These are phyloP conservation scores for Triplophysa siluroides DNA, from an alignment of 2,113 vertebrate genomes.

Conservation along the genomic window DNA sequence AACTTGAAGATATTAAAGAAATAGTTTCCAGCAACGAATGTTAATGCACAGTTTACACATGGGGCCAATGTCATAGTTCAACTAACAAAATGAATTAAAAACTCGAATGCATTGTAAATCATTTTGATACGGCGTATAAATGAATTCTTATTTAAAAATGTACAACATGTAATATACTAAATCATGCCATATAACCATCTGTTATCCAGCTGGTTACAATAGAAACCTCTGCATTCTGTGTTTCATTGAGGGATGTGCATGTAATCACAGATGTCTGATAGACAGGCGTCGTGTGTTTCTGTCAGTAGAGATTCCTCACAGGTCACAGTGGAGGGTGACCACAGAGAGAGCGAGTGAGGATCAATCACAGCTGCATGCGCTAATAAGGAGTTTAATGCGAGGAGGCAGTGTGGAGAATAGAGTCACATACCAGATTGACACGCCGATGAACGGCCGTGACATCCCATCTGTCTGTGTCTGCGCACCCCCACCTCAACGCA, in stretches of 20 bases:
- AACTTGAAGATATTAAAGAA: too few relatives aligned
- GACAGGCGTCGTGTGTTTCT: slow-evolving; percentile 5
- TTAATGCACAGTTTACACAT: too few relatives aligned
- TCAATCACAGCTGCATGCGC: slow-evolving; percentile 49
- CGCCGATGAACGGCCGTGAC: slow-evolving; percentile 62
- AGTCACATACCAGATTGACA: slow-evolving; percentile 65
- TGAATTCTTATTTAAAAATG: too few relatives aligned
- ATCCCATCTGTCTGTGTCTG: slow-evolving; percentile 59
- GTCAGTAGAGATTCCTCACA: neutral
- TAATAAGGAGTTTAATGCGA: slow-evolving; percentile 64
- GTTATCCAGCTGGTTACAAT: neutral
- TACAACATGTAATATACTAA: neutral
- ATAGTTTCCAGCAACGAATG: too few relatives aligned
- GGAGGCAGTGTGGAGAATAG: slow-evolving; percentile 67
- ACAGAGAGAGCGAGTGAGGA: neutral
- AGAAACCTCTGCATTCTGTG: neutral
- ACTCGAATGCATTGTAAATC: too few relatives aligned
- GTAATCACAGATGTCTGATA: slow-evolving; percentile 30
- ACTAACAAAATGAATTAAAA: too few relatives aligned
- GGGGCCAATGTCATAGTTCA: too few relatives aligned
- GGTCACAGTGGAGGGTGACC: slow-evolving; percentile 27
- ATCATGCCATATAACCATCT: neutral
- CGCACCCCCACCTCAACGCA: slow-evolving; percentile 18
- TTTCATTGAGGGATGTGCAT: slow-evolving; percentile 3
- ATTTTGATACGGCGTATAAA: too few relatives aligned